Percentiles rank a stretch among this genome's conserved stretches.
These are phyloP conservation scores for Hemiscyllium ocellatum DNA, from an alignment of 2,113 vertebrate genomes.

Conservation along the genomic window DNA sequence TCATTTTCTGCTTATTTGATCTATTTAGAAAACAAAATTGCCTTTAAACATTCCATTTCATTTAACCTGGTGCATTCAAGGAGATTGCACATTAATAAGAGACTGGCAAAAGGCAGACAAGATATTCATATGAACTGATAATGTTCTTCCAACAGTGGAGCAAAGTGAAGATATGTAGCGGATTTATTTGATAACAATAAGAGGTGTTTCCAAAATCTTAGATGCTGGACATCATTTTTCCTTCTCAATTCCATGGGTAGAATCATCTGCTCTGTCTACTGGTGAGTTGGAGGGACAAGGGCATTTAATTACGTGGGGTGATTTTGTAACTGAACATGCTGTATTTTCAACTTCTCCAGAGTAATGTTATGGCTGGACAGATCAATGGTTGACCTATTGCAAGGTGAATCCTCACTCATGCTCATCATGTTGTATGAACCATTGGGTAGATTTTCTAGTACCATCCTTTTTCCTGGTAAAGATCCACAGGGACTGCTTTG, in stretches of 20 bases:
- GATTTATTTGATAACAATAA: neutral
- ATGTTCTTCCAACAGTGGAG: neutral
- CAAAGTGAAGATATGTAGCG: neutral
- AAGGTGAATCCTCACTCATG: too few species aligned
- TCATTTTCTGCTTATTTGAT: slow-evolving; percentile 32
- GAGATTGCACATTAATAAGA: neutral
- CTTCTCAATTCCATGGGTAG: neutral
- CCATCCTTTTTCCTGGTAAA: too few species aligned
- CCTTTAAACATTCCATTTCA: slow-evolving; percentile 29
- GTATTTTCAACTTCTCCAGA: too few species aligned
- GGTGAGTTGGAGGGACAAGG: too few species aligned
- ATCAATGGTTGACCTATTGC: too few species aligned
- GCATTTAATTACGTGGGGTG: too few species aligned
- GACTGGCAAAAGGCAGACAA: neutral
- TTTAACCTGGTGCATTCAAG: neutral
- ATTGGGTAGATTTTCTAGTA: too few species aligned
- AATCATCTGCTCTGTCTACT: neutral
- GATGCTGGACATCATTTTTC: neutral
- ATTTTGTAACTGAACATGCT: too few species aligned
- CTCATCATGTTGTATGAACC: too few species aligned
- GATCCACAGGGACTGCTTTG: too few species aligned
- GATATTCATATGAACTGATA: neutral
- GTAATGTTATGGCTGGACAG: too few species aligned
- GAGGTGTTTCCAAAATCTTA: neutral
- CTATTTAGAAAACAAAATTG: slow-evolving; percentile 19